Conservation (phyloP, 2,797 vertebrate genomes). For the Danio kyathit region DNA sequence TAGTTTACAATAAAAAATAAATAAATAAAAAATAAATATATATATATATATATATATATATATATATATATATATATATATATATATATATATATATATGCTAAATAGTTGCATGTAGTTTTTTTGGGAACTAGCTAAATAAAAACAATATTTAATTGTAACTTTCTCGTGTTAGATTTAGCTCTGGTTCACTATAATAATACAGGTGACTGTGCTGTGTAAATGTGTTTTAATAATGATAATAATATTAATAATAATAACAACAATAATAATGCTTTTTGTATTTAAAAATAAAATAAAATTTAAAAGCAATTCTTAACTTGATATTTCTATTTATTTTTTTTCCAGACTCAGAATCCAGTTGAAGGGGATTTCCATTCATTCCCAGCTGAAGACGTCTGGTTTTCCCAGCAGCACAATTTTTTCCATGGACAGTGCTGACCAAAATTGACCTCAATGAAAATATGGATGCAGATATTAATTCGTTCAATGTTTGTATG, state of each 20-base stretch:
- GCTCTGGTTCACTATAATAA: neutral
- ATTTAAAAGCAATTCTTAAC: neutral
- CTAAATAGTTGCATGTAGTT: too few relatives aligned
- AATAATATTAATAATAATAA: too few relatives aligned
- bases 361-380: conserved; percentile 51
- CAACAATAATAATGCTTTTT: neutral
- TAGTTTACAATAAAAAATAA: too few relatives aligned
- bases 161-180: neutral
- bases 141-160: neutral
- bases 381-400: conserved; percentile 62
- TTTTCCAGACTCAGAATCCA: conserved; percentile 64
- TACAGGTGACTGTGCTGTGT: neutral
- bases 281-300: neutral
- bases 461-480: neutral
- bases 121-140: neutral
- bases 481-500: conserved; percentile 18
- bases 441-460: conserved; percentile 27
- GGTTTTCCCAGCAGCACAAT: conserved; percentile 63
- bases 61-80: too few relatives aligned
- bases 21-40: too few relatives aligned
- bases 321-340: neutral
- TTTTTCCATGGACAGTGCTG: conserved; percentile 67
- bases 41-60: too few relatives aligned
- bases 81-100: too few relatives aligned
- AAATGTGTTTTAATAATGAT: too few relatives aligned